Base-by-base conservation (phyloP, 2,888 invertebrate species). In the Ditylenchus weischeri region DNA sequence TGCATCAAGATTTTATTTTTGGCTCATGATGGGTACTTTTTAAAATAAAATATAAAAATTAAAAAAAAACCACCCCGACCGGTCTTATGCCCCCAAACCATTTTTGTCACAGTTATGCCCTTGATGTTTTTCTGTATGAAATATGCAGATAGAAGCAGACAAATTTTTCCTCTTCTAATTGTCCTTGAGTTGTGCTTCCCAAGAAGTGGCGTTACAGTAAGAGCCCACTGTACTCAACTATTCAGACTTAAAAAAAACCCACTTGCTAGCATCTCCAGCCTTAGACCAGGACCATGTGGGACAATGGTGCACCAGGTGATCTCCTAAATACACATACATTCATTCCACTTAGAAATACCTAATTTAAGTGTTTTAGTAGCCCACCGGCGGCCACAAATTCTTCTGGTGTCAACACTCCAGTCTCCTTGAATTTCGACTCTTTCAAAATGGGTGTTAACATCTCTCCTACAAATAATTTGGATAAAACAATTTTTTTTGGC, bases 281-380 rank as follows among this genome's bases (percentile, higher is more conserved):
- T 88, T 87, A 0, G 91, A 90, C 98, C 98, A 99, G 83, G 93
- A 92, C 98, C 98, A 99, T 0, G 98, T 96, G 0, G 98, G 96
- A 83, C 96, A 99, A 83, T 96, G 95, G 85, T 98, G 95, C 0
- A 96, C 95, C 66, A 99, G 86, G 85, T 98, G 96, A 59, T 73
- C 73, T 29, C 72, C 66, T 54, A 10, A 21, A 54, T 23, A 54
- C 4, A 54, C 11, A 54, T 10, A 5, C n/a, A 11, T 43, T 43
- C 8, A 43, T 54, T 7, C 4, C 10, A 23, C 10, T 11, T 23
- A 51, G 23, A 13, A 29, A 43, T 43, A 3, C 8, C 15, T 11
- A n/a, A 11, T 51, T 43, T 6, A 15, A 19, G 18, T 50, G 18
- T 6, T 38, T 3, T 10, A 61, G 29, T n/a, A 69, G 43, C 83